Conservation (phyloP, 2,888 invertebrate genomes). For the Watsonalla binaria region DNA sequence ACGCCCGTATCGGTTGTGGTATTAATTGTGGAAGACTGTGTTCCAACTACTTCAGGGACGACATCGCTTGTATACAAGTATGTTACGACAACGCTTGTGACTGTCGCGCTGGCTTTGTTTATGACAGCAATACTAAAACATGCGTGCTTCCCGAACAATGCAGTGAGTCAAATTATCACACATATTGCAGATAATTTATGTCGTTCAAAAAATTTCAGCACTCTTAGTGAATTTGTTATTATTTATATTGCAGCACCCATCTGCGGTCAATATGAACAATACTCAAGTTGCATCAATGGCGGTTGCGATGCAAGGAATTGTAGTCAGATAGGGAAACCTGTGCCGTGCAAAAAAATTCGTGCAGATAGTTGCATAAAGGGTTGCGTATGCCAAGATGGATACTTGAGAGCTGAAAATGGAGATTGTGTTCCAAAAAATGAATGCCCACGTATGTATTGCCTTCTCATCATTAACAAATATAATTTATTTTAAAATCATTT, state of each 20-base stretch:
- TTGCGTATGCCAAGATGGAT: conserved; percentile 22
- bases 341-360: conserved; percentile 1
- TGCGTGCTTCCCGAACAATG: conserved; percentile 23
- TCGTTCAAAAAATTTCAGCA: conserved; percentile 1
- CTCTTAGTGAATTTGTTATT: too few relatives aligned
- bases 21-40: conserved; percentile 23
- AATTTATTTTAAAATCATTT: too few relatives aligned
- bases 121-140: conserved; percentile 15
- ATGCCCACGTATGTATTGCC: conserved; percentile 22
- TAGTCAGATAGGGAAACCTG: conserved; percentile 8
- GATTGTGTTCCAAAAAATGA: conserved; percentile 21
- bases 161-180: conserved; percentile 13
- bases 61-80: conserved; percentile 9
- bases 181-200: too few relatives aligned
- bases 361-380: conserved; percentile 14
- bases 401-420: conserved; percentile 16
- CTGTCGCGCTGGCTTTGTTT: conserved; percentile 22
- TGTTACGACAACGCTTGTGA: conserved; percentile 25
- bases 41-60: conserved; percentile 12
- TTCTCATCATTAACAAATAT: too few relatives aligned
- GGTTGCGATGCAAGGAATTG: conserved; percentile 7
- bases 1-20: conserved; percentile 23
- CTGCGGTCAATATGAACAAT: neutral
- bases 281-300: neutral
- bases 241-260: neutral